Base-by-base conservation (phyloP, 2,797 vertebrate species). In the Gobio occitaniae region DNA sequence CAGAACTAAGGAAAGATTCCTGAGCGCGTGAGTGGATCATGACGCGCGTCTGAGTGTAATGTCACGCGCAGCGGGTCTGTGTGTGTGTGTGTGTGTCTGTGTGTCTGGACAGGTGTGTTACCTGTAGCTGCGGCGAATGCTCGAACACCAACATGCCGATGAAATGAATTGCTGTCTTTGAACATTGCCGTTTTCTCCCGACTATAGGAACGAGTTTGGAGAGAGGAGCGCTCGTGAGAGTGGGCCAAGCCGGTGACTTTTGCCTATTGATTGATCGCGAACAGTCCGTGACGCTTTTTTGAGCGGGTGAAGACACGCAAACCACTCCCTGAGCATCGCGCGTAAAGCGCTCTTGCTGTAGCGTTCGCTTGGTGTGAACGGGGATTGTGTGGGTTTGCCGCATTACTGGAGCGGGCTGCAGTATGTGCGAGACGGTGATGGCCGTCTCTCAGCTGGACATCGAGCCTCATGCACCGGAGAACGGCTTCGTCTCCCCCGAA, bases 401-500 rank as follows among this genome's bases (percentile, higher is more conserved):
- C 91, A 91, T 91, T 92, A 91, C 74, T 91, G 93, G 92, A 87
- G 91, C 92, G 91, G 91, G 92, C 91, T 72, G 71, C 76, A n/a
- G 71, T 82, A 83, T 84, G 63, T 91, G 92, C 85, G 88, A 88
- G 86, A 91, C 88, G 89, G 92, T 92, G 91, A 95, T 95, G 95
- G 94, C 94, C 89, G 92, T 93, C 91, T 92, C 93, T 91, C 92
- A 94, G 90, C 93, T 93, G 89, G 94, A 95, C 74, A 88, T 89
- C 71, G 95, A 92, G 85, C 91, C 94, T 80, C 93, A 91, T 78
- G 94, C 93, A 50, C 93, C 95, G 86, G 95, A 96, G 92, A 96
- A 96, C 94, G 95, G 95, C 89, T 95, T 94, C 88, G 94, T 96
- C 90, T 92, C 94, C 81, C 87, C 94, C 71, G 94, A 95, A 77